Evolutionary conservation across 2,888 invertebrate genomes (phyloP).

Genomic region (Sabellastarte sp.): DNA sequence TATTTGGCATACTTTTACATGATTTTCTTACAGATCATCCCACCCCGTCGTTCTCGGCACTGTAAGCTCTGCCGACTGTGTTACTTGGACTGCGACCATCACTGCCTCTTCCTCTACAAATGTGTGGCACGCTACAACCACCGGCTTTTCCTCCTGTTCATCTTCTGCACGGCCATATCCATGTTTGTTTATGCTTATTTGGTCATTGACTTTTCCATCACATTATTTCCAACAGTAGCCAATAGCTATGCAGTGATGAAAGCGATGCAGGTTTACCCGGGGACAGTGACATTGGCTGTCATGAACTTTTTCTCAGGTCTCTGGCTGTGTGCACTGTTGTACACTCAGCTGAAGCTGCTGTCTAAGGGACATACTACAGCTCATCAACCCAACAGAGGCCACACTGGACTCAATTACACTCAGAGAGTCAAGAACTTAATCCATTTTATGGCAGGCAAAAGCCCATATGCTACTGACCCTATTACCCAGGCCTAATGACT

Average conservation of each 20-base stretch:
- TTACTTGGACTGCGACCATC: constrained; percentile 53
- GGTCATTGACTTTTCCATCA: constrained; percentile 14
- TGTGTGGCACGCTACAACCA: constrained; percentile 54
- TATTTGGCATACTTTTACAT: too few species aligned
- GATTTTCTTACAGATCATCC: constrained; percentile 39
- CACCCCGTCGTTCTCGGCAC: constrained; percentile 42
- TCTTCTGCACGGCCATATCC: constrained; percentile 31
- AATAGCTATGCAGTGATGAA: not conserved
- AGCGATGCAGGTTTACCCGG: constrained; percentile 36
- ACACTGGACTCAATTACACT: constrained; percentile 13
- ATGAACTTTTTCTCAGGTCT: constrained; percentile 41
- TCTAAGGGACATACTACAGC: constrained; percentile 43
- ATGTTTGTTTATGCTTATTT: constrained; percentile 37
- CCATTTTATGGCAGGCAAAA: constrained; percentile 40
- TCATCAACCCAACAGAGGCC: constrained; percentile 26
- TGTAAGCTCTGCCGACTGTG: constrained; percentile 55
- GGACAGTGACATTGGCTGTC: constrained; percentile 41
- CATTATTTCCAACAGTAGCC: too few species aligned
- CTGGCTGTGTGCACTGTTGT: constrained; percentile 44
- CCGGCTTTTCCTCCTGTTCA: constrained; percentile 48
- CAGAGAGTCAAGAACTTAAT: constrained; percentile 45
- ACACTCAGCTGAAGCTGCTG: constrained; percentile 43
- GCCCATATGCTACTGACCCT: constrained; percentile 35
- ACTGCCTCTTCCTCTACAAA: constrained; percentile 54
- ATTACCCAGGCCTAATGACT: too few species aligned